These are phyloP conservation scores for Paracentrotus lividus DNA, from an alignment of 53 echinoderm and acorn worm species.

Conservation along the genomic window DNA sequence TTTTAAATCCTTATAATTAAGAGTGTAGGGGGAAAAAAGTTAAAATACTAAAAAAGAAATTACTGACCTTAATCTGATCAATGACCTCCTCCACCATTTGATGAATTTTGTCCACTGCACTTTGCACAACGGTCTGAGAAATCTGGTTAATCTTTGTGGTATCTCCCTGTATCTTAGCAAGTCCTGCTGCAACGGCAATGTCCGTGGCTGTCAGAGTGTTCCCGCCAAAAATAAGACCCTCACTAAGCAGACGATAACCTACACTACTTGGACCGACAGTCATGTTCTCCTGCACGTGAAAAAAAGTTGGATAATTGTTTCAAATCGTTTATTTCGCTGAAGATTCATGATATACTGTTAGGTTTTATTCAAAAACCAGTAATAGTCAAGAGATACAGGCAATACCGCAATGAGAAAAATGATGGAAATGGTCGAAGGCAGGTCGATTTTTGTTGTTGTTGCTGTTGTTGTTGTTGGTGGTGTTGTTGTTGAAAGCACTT, in stretches of 20 bases:
- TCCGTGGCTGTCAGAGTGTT: conserved; percentile 83
- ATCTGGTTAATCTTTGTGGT: conserved; percentile 68
- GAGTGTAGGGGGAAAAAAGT: no score
- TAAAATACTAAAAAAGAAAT: not conserved
- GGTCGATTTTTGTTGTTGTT: no score
- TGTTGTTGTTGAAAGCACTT: no score
- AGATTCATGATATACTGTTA: no score
- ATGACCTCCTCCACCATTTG: conserved; percentile 85
- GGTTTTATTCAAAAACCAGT: no score
- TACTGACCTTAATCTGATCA: conserved; percentile 91
- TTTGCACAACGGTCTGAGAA: conserved; percentile 61
- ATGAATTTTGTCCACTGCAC: conserved; percentile 83
- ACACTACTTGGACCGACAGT: conserved; percentile 89
- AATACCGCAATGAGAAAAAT: no score
- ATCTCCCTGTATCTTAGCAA: conserved; percentile 72
- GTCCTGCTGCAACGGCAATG: conserved; percentile 86
- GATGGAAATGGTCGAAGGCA: no score
- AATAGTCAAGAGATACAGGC: no score
- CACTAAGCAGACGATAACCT: conserved; percentile 80
- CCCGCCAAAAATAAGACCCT: conserved; percentile 87
- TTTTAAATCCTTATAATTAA: no score
- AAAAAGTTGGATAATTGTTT: not conserved
- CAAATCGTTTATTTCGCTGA: no score
- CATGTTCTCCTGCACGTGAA: conserved; percentile 74
- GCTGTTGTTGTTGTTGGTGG: no score